These are phyloP conservation scores for Homarus gammarus DNA, from an alignment of 2,888 invertebrate species.

Conservation along the genomic window DNA sequence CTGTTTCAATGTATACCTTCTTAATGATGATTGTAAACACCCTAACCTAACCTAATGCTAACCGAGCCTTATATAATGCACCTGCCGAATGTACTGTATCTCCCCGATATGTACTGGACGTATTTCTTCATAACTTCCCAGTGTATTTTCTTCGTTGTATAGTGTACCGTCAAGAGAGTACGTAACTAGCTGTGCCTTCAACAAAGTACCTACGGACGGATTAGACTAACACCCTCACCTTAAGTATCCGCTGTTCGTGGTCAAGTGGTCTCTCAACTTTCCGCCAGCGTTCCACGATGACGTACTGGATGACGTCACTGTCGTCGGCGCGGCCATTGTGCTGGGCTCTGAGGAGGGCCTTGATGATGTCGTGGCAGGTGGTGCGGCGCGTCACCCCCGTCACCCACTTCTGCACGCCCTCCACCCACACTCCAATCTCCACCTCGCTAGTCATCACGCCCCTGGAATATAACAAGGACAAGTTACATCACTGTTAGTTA, in stretches of 20 bases:
- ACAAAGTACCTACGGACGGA: too few species aligned
- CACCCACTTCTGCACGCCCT: conserved; percentile 89
- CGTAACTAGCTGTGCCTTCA: too few species aligned
- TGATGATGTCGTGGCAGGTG: conserved; percentile 88
- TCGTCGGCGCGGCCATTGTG: conserved; percentile 77
- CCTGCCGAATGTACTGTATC: too few species aligned
- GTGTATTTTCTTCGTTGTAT: too few species aligned
- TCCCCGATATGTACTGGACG: too few species aligned
- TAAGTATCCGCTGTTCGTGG: conserved; percentile 72
- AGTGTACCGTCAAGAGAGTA: too few species aligned
- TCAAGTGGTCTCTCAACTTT: conserved; percentile 82
- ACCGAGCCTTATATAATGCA: too few species aligned
- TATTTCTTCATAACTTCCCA: too few species aligned
- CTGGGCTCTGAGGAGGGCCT: conserved; percentile 83
- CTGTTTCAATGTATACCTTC: too few species aligned
- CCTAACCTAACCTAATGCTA: too few species aligned
- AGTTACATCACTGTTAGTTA: neutral
- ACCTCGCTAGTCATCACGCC: conserved; percentile 65
- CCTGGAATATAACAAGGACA: neutral
- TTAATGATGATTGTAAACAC: too few species aligned
- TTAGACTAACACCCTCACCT: too few species aligned
- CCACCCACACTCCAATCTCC: conserved; percentile 87
- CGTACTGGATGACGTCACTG: conserved; percentile 81
- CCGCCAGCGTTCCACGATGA: conserved; percentile 88
- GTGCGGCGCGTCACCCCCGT: conserved; percentile 88